Evolutionary conservation across 1,140 invertebrate genomes (phyloP).

Genomic region (Homarus americanus): DNA sequence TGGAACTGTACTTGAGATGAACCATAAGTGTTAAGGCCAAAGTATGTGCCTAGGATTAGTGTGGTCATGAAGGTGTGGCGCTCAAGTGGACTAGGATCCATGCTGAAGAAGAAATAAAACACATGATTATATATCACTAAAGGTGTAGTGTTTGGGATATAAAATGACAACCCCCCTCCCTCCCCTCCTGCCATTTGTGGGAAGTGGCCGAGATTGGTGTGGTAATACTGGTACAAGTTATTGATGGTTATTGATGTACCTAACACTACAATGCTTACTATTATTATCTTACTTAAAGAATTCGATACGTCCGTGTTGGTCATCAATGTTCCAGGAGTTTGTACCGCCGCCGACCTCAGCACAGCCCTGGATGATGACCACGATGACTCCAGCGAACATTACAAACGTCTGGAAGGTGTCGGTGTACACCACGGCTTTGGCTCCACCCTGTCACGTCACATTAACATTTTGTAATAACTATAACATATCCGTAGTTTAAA

Average conservation of each 20-base stretch:
- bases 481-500: not conserved
- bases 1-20: slow-evolving; percentile 27
- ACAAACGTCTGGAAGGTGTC: slow-evolving; percentile 78
- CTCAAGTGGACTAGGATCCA: slow-evolving; percentile 30
- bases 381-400: slow-evolving; percentile 77
- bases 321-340: slow-evolving; percentile 77
- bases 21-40: slow-evolving; percentile 4
- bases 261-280: no score
- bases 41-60: slow-evolving; percentile 17
- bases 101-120: not conserved
- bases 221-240: no score
- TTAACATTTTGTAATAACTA: no score
- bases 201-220: no score
- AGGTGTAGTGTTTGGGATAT: no score
- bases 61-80: slow-evolving; percentile 51
- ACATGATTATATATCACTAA: no score
- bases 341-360: slow-evolving; percentile 77
- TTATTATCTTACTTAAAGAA: slow-evolving; percentile 79
- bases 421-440: slow-evolving; percentile 81
- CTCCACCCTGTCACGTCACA: slow-evolving; percentile 79
- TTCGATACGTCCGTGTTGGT: slow-evolving; percentile 77
- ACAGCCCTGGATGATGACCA: slow-evolving; percentile 77
- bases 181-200: no score
- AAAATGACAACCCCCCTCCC: no score
- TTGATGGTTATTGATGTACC: no score